Percentiles rank a stretch among this genome's conserved stretches.
phyloP scores from a whole-genome alignment of 1,140 invertebrate species.

The Eumeta japonica region DNA sequence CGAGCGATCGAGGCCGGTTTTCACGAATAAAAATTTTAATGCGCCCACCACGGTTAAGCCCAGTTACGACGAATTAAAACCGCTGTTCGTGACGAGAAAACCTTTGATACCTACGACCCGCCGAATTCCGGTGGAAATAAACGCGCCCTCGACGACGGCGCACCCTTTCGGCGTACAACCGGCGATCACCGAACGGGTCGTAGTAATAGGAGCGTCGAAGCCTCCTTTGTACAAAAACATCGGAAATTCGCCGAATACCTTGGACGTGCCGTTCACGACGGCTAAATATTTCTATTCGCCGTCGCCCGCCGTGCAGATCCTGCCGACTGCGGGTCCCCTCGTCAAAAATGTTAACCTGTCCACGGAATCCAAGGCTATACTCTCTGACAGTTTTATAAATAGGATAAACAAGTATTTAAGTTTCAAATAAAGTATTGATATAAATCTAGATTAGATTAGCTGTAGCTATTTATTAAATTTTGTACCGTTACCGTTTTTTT shows the following conservation, averaged over 20 bases:
- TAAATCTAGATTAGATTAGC: background rate
- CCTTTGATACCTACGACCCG: constrained; percentile 5
- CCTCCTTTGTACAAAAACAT: constrained; percentile 22
- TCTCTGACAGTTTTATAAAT: constrained; percentile 33
- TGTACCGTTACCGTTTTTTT: too few species aligned
- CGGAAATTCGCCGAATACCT: constrained; percentile 5
- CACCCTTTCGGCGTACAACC: constrained; percentile 11
- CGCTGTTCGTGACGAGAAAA: constrained; percentile 22
- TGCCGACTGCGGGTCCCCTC: background rate
- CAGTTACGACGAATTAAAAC: constrained; percentile 29
- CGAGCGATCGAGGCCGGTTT: constrained; percentile 11
- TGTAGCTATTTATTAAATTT: background rate
- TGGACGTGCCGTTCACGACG: background rate
- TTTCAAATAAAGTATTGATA: constrained; percentile 8
- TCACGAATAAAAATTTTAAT: too few species aligned
- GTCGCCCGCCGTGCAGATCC: background rate
- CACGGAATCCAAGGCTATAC: constrained; percentile 8
- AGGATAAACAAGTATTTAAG: constrained; percentile 35
- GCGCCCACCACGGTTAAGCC: constrained; percentile 31
- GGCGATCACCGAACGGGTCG: constrained; percentile 23
- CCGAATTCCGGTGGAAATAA: constrained; percentile 17
- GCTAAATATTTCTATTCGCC: background rate
- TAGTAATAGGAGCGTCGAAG: constrained; percentile 25
- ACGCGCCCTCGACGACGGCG: constrained; percentile 20
- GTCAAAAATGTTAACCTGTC: background rate